Base-by-base conservation (phyloP, 2,888 invertebrate genomes). In the Colostygia pectinataria region DNA sequence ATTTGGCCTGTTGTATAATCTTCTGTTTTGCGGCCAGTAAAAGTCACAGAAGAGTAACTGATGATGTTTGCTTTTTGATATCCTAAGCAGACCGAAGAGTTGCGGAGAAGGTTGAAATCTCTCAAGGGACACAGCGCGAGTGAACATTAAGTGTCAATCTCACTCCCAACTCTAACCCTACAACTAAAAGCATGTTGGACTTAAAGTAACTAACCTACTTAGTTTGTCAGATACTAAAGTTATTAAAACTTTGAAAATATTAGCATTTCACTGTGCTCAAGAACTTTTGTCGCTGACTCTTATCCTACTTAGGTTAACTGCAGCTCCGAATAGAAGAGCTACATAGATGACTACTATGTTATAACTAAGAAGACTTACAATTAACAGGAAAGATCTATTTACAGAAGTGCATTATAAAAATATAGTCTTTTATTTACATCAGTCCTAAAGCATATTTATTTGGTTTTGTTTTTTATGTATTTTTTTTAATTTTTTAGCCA, bases 91-190 rank as follows among this genome's bases (percentile, higher is more conserved):
- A 29, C 14, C 4, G 4, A 23, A 39, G 20, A 39, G 31, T 31
- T 12, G 1, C 4, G n/a, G n/a, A n/a, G n/a, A 24, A 2, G 5
- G 4, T 4, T 20, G 20, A 6, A 20, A 20, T 1, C 6, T 31
- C 9, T 15, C 23, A n/a, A 37, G 38, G 13, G 29, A 33, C 38
- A 38, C 34, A 52, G 33, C n/a, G 27, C 9, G 14, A 46, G 23
- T 28, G 20, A 41, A 37, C n/a, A 41, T 14, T 36, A 29, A 27
- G 18, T 27, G 13, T 23, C 20, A 25, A 42, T 52, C 52, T 42
- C 52, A 52, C 52, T 47, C 52, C 52, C 46, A 52, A 43, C 24
- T 51, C 38, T 47, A 42, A 42, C 14, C 8, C 39, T 42, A 40
- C 24, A 47, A 29, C 42, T 42, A 46, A 33, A 52, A 52, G 45